A percentile compares a stretch with the other conserved stretches of the same genome.
These are phyloP conservation scores for Trachelus troglodyta DNA, from an alignment of 2,888 invertebrate species.

Conservation along the genomic window DNA sequence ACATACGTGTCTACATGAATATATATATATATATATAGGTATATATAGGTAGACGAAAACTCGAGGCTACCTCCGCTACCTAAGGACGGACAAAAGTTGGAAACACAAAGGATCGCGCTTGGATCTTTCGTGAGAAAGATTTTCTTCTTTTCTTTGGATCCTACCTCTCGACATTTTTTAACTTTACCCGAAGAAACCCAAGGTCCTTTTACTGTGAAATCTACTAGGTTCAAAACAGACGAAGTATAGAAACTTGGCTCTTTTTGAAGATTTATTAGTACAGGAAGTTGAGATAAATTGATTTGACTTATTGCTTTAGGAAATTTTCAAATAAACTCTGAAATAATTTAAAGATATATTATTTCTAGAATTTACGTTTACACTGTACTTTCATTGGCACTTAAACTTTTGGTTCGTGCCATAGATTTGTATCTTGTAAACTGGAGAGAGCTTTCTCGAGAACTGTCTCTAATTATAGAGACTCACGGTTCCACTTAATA, in stretches of 20 bases:
- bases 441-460: not conserved
- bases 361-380: not conserved
- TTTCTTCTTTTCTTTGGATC: not conserved
- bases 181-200: not conserved
- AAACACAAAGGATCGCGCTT: conserved; percentile 1
- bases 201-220: not conserved
- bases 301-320: not conserved
- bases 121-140: conserved; percentile 7
- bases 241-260: not conserved
- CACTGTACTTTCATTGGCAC: not conserved
- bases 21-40: not conserved
- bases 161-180: not conserved
- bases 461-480: not conserved
- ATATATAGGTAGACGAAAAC: not conserved
- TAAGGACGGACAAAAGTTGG: conserved; percentile 2
- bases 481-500: not conserved
- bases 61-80: not conserved
- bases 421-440: not conserved
- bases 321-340: not conserved
- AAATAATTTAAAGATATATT: not conserved
- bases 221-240: not conserved
- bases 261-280: not conserved
- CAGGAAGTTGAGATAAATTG: not conserved
- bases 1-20: not conserved
- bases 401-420: not conserved